Evolutionary conservation across 2,797 vertebrate species (phyloP).

Genomic region (Neosilurus hyrtlii): DNA sequence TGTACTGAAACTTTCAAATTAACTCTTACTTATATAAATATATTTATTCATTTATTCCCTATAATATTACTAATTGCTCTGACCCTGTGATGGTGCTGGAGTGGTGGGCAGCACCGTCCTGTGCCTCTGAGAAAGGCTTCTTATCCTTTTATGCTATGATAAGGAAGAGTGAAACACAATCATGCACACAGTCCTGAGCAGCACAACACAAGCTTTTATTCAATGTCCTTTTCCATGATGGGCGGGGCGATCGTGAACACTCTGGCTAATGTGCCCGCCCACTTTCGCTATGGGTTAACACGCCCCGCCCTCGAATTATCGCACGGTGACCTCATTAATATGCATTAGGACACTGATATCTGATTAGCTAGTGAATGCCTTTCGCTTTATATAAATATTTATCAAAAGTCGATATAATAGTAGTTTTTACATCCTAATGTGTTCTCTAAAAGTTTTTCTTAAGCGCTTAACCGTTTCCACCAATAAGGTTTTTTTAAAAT

Average conservation of each 20-base stretch:
- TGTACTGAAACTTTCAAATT: conserved; percentile 27
- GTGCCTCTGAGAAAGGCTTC: background rate
- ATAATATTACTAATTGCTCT: background rate
- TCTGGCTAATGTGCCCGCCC: too few species aligned
- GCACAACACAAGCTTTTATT: background rate
- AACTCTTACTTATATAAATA: background rate
- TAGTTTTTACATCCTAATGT: too few species aligned
- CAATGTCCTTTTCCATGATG: conserved; percentile 11
- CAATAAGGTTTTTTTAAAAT: too few species aligned
- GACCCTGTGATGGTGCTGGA: conserved; percentile 30
- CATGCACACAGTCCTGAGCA: background rate
- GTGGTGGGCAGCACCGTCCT: background rate
- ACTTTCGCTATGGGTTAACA: background rate
- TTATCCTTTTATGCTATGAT: background rate
- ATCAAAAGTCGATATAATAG: too few species aligned
- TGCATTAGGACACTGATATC: too few species aligned
- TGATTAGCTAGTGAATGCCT: too few species aligned
- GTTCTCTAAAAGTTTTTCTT: too few species aligned
- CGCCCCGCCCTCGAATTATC: background rate
- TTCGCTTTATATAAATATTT: too few species aligned
- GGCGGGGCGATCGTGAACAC: background rate
- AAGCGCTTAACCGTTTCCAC: too few species aligned
- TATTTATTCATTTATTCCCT: too few species aligned
- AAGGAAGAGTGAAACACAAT: background rate
- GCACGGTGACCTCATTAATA: too few species aligned